Evolutionary conservation across 2,888 invertebrate genomes (phyloP).

Genomic region (Aporophyla nigra): DNA sequence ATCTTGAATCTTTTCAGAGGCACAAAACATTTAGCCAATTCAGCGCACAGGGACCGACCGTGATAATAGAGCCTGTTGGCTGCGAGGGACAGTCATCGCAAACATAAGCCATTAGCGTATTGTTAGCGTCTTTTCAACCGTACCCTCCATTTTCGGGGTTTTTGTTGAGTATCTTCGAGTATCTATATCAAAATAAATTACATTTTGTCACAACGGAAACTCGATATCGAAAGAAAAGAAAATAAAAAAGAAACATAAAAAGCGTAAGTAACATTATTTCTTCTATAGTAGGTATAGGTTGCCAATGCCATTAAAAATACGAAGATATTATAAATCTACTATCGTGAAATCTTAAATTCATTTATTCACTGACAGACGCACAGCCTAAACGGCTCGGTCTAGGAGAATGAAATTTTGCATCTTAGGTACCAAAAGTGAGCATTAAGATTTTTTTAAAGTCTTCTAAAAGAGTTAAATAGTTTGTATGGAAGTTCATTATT

Average conservation of each 20-base stretch:
- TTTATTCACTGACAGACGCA: background rate
- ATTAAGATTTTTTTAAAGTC: background rate
- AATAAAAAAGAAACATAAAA: constrained; percentile 32
- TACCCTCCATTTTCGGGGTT: constrained; percentile 78
- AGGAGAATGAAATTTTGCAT: background rate
- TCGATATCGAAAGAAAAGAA: constrained; percentile 45
- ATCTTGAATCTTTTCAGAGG: constrained; percentile 88
- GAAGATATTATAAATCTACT: background rate
- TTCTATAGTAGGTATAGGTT: background rate
- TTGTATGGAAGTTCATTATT: background rate
- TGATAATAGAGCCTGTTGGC: constrained; percentile 88
- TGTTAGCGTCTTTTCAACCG: constrained; percentile 85
- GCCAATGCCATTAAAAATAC: constrained; percentile 13
- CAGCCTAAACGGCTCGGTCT: background rate
- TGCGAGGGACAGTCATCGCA: constrained; percentile 87
- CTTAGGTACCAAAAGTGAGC: background rate
- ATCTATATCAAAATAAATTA: constrained; percentile 70
- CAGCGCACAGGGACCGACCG: constrained; percentile 85
- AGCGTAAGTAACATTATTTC: constrained; percentile 21
- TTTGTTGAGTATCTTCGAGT: constrained; percentile 77
- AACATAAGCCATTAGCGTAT: constrained; percentile 90
- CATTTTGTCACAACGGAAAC: constrained; percentile 53
- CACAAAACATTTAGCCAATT: constrained; percentile 90
- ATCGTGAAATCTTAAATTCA: background rate
- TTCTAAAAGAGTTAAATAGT: background rate